Evolutionary conservation across 1,140 invertebrate species (phyloP), one percentile per base, ranked within the genome.

Genomic region (Ostrea denselamellosa): DNA sequence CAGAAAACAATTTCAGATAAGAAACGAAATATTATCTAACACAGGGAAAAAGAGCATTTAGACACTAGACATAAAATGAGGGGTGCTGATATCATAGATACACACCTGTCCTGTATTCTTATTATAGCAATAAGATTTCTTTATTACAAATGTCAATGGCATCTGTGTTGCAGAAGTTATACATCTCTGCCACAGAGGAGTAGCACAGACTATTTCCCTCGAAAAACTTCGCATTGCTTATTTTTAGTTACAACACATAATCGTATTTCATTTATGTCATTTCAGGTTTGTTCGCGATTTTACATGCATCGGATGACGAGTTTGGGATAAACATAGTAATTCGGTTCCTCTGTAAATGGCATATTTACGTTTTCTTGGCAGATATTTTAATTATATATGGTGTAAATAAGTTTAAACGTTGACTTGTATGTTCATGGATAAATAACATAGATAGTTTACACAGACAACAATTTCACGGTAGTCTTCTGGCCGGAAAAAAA

Each of bases 101-200:
- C 68, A 34, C 68, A 77, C 68, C 68, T 77, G 68, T 77, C 68
- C 68, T 34, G 68, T 5, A 25, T 77, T 77, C 68, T 28, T 77
- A 14, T 17, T 62, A 19, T 62, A 62, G 56, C 12, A 62, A 62
- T 17, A 62, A 14, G 68, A 10, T 22, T 34, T 71, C n/a, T 71
- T 28, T 71, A 71, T 28, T 71, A 71, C 28, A 28, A 77, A 77
- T 77, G 68, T 77, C 68, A 77, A 77, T 77, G 68, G 68, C 68
- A 77, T 77, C 25, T 77, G 68, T 77, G 68, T 77, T 77, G 5
- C 25, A 77, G 10, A 25, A 77, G 68, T 77, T 77, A 34, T 77
- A 77, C 14, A 77, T 77, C 68, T 77, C 68, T 77, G 68, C 68
- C 68, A 77, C 25, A 12, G 68, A 77, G 9, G 28, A 77, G 68